Evolutionary conservation across 2,113 vertebrate genomes (phyloP), one percentile per base, ranked within the genome.

Genomic region (Plectropomus leopardus): DNA sequence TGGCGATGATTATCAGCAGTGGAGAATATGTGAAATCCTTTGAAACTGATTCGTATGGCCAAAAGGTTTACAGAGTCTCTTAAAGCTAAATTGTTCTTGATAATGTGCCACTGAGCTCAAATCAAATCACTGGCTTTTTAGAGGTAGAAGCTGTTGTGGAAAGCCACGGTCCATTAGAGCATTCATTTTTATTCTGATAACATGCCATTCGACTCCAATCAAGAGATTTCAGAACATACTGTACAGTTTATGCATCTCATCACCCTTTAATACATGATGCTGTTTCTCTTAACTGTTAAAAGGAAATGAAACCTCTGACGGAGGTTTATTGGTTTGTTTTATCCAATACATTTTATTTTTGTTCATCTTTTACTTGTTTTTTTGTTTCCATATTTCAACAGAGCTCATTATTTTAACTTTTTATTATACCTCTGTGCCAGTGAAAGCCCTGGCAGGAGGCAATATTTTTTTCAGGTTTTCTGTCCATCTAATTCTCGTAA

Each of bases 51-150:
- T 76, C 23, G 7, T 9, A 1, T 44, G 36, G 67, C 74, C 47
- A 28, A 6, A 16, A 47, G 68, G n/a, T 72, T 57, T 69, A 57
- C 55, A 54, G 9, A 58, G 10, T 19, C 40, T 32, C n/a, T 72
- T 42, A 13, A 32, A 67, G 47, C 24, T 47, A 60, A 80, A 64
- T 64, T 26, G 4, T 48, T 63, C 45, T 76, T 64, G 60, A 77
- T 68, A 53, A 68, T 68, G 40, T 51, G 24, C 42, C 26, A 23
- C 32, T 32, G 17, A 74, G 72, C 48, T 42, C n/a, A 16, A 65
- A 30, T 75, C 34, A 80, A 57, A 80, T 73, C n/a, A 21, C 23
- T 11, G 14, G n/a, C 16, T 36, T 76, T 60, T 8, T 17, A 59
- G 28, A 76, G 21, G 1, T 26, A 16, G 5, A n/a, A 0, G 11